Conservation (phyloP, 2,797 vertebrate species). For the Synaphobranchus kaupii region DNA sequence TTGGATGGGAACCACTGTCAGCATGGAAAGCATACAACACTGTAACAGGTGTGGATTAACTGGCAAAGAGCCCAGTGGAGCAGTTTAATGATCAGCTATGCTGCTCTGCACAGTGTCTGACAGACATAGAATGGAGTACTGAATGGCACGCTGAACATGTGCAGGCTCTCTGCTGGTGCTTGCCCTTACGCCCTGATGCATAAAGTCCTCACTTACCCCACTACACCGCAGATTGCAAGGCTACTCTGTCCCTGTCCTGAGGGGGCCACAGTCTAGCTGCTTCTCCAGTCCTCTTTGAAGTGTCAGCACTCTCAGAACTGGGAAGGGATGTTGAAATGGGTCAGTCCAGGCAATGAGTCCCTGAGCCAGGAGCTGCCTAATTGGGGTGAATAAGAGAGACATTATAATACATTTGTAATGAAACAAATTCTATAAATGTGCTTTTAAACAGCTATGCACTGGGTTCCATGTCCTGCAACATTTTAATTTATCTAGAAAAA, state of each 20-base stretch:
- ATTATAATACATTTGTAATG: background rate
- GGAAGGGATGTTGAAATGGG: background rate
- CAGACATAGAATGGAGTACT: background rate
- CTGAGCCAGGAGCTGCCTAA: background rate
- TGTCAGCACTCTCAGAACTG: background rate
- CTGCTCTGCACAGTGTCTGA: background rate
- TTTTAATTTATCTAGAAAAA: too few species aligned
- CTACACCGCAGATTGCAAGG: background rate
- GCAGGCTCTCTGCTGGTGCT: background rate
- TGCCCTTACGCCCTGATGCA: background rate
- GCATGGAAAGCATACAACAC: background rate
- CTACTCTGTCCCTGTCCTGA: background rate
- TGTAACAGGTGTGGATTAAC: background rate
- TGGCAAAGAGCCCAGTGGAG: background rate
- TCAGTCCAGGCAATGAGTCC: background rate
- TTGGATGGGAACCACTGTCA: background rate
- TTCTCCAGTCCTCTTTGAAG: background rate
- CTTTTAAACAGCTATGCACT: background rate
- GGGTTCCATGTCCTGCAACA: too few species aligned
- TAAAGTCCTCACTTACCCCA: constrained; percentile 24
- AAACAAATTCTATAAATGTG: background rate
- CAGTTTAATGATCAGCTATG: background rate
- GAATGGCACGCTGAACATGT: background rate
- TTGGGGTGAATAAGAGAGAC: background rate
- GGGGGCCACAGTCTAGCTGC: constrained; percentile 46